Evolutionary conservation across 2,888 invertebrate genomes (phyloP).

Genomic region (Gari tellinella): DNA sequence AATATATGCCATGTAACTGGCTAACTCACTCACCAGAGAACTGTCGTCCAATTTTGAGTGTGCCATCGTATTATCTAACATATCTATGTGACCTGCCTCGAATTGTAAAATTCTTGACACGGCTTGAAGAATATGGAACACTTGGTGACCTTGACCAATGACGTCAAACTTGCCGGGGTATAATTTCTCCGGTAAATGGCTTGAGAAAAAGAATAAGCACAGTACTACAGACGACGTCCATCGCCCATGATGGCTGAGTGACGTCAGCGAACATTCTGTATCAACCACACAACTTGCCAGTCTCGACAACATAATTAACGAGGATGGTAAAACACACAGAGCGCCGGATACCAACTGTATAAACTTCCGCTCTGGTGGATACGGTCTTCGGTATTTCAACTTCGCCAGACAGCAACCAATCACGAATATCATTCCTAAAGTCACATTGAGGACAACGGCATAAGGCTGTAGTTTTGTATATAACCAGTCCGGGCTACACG

Average conservation of each 20-base stretch:
- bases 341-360: slow-evolving; percentile 62
- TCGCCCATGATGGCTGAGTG: slow-evolving; percentile 63
- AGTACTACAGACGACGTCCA: slow-evolving; percentile 52
- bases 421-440: slow-evolving; percentile 63
- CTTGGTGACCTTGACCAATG: slow-evolving; percentile 74
- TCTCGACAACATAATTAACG: slow-evolving; percentile 50
- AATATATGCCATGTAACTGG: no score
- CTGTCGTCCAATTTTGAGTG: no score
- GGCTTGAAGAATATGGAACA: slow-evolving; percentile 67
- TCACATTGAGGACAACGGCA: slow-evolving; percentile 60
- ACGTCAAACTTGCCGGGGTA: slow-evolving; percentile 68
- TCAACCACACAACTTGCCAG: slow-evolving; percentile 59
- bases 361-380: slow-evolving; percentile 62
- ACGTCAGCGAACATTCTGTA: slow-evolving; percentile 43
- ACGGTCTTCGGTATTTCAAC: slow-evolving; percentile 62
- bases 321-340: slow-evolving; percentile 42
- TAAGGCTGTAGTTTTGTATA: not conserved
- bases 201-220: slow-evolving; percentile 69
- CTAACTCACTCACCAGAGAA: no score
- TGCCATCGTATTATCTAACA: no score
- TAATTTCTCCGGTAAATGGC: slow-evolving; percentile 66
- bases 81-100: slow-evolving; percentile 22
- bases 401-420: slow-evolving; percentile 63
- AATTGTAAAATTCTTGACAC: slow-evolving; percentile 47
- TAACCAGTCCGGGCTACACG: slow-evolving; percentile 45